Percentiles rank a stretch among this genome's conserved stretches.
These are phyloP conservation scores for Caenorhabditis brenneri DNA, from an alignment of 1,140 invertebrate genomes.

Conservation along the genomic window DNA sequence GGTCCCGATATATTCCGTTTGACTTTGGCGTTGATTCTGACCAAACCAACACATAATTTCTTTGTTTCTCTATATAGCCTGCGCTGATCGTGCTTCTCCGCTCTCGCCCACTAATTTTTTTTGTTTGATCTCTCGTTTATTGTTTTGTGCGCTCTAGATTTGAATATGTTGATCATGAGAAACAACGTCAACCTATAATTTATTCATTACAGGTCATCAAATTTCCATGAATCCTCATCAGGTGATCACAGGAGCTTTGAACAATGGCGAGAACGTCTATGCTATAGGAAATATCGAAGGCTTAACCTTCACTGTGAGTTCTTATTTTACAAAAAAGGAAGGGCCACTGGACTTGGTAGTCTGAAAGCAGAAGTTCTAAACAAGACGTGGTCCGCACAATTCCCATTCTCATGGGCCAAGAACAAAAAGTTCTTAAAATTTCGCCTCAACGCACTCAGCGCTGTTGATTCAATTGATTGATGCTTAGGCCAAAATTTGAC, in stretches of 20 bases:
- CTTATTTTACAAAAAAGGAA: no score
- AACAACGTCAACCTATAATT: neutral
- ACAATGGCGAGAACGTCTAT: constrained; percentile 96
- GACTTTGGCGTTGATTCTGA: constrained; percentile 8
- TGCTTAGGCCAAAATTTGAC: no score
- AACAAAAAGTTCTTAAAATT: no score
- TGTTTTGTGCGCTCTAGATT: neutral
- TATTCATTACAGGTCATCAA: neutral
- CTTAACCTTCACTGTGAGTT: constrained; percentile 92
- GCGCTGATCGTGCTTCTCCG: no score
- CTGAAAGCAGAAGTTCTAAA: no score
- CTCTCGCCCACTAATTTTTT: no score
- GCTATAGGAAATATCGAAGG: constrained; percentile 97
- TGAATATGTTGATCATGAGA: neutral
- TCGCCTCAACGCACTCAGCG: no score
- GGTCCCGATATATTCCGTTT: constrained; percentile 3
- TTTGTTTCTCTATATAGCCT: neutral
- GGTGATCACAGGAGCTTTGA: constrained; percentile 86
- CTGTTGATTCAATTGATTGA: no score
- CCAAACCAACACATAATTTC: constrained; percentile 18
- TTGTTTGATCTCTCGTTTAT: neutral
- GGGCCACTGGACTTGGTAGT: no score
- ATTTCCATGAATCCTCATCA: constrained; percentile 75
- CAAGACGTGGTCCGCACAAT: no score
- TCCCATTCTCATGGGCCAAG: no score